Conservation (phyloP, 2,888 invertebrate genomes). For the Hemicrepidius hirtus region DNA sequence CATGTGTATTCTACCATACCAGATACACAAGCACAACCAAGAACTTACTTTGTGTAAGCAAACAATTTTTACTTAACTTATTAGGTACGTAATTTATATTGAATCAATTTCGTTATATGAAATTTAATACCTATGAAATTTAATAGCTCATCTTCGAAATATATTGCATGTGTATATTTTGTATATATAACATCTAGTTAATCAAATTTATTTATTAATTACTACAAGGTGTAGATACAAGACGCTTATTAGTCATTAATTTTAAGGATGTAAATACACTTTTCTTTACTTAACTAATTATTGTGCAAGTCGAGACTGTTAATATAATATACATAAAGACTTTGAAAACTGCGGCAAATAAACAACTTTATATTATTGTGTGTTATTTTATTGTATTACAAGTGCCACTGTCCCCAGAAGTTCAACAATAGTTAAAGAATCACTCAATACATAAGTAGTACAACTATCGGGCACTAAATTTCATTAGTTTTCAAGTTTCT, state of each 20-base stretch:
- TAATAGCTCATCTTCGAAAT: background rate
- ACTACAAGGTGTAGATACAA: constrained; percentile 48
- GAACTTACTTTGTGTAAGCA: constrained; percentile 71
- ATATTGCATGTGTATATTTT: constrained; percentile 41
- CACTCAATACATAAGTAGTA: no score
- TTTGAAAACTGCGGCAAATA: constrained; percentile 54
- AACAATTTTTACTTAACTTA: constrained; percentile 56
- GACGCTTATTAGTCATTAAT: constrained; percentile 71
- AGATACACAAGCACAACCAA: constrained; percentile 68
- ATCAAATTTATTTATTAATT: constrained; percentile 44
- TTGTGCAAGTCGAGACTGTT: constrained; percentile 71
- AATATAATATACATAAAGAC: constrained; percentile 66
- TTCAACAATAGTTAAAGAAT: no score
- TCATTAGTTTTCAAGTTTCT: no score
- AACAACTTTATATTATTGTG: constrained; percentile 51
- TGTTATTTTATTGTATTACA: constrained; percentile 35
- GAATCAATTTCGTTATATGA: constrained; percentile 2
- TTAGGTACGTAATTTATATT: constrained; percentile 32
- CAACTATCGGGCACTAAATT: no score
- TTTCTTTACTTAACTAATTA: constrained; percentile 57
- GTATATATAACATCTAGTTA: constrained; percentile 41
- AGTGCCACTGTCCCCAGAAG: background rate
- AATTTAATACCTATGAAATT: background rate
- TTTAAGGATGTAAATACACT: constrained; percentile 66
- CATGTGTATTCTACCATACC: constrained; percentile 72